These are phyloP conservation scores for Argya squamiceps DNA, from an alignment of 2,797 vertebrate genomes.

Conservation along the genomic window DNA sequence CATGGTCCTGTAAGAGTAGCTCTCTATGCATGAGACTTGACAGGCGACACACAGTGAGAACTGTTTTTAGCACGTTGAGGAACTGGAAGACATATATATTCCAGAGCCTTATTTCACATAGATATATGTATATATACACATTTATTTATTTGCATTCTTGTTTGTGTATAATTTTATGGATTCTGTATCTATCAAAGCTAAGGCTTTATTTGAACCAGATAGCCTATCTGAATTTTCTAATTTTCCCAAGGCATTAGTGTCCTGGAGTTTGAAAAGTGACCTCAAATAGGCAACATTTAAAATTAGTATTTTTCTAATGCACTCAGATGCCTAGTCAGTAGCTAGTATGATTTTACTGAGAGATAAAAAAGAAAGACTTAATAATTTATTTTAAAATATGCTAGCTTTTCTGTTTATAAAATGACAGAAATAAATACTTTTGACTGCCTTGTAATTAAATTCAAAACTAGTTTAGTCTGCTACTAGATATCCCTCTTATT, in stretches of 20 bases:
- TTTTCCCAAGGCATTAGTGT: not conserved
- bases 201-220: not conserved
- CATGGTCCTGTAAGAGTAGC: not conserved
- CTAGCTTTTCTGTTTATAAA: not conserved
- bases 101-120: not conserved
- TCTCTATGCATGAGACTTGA: not conserved
- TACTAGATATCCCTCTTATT: not conserved
- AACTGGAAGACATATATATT: not conserved
- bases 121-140: rapidly evolving
- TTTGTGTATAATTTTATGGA: not conserved
- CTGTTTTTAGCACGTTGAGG: not conserved
- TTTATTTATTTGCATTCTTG: not conserved
- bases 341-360: not conserved
- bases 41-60: not conserved
- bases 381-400: not conserved
- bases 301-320: not conserved
- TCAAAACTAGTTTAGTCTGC: not conserved
- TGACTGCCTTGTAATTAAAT: not conserved
- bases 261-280: not conserved
- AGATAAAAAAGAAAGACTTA: not conserved
- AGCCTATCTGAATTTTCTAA: not conserved
- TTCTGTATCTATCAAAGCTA: not conserved
- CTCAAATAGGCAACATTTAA: not conserved
- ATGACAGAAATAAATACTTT: not conserved
- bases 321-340: not conserved